These are phyloP conservation scores for Suncus etruscus DNA, from an alignment of 2,113 vertebrate genomes.

Conservation along the genomic window DNA sequence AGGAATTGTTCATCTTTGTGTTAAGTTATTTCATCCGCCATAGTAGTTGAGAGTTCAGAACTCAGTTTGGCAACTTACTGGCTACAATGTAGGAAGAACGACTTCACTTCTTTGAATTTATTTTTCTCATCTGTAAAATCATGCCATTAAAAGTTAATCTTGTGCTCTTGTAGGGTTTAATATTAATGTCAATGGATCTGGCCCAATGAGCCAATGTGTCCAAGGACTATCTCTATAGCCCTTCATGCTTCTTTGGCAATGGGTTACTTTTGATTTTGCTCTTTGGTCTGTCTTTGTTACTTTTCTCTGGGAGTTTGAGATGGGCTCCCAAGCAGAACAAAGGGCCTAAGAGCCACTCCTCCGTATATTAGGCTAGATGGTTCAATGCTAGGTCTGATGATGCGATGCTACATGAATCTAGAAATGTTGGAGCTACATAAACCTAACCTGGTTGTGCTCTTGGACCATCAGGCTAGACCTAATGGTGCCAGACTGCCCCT, in stretches of 20 bases:
- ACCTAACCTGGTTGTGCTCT: no score
- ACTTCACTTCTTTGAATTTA: slow-evolving; percentile 23
- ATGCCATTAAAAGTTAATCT: neutral
- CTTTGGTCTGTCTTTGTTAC: neutral
- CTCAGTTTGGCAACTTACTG: neutral
- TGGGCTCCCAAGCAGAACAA: no score
- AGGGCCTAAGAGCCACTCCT: no score
- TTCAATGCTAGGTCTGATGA: no score
- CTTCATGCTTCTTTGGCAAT: neutral
- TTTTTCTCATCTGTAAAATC: neutral
- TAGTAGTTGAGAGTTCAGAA: neutral
- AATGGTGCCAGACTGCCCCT: no score
- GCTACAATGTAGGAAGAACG: neutral
- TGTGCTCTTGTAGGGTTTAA: neutral
- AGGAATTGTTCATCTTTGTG: neutral
- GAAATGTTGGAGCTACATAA: no score
- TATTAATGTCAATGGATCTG: neutral
- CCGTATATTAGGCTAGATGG: no score
- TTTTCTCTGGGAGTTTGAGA: no score
- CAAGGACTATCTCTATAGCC: neutral
- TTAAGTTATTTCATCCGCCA: neutral
- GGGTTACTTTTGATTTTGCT: neutral
- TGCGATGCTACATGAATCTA: no score
- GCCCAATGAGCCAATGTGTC: neutral
- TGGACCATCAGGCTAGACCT: no score